Evolutionary conservation across 2,797 vertebrate genomes (phyloP).

Genomic region (Poeciliopsis turneri): DNA sequence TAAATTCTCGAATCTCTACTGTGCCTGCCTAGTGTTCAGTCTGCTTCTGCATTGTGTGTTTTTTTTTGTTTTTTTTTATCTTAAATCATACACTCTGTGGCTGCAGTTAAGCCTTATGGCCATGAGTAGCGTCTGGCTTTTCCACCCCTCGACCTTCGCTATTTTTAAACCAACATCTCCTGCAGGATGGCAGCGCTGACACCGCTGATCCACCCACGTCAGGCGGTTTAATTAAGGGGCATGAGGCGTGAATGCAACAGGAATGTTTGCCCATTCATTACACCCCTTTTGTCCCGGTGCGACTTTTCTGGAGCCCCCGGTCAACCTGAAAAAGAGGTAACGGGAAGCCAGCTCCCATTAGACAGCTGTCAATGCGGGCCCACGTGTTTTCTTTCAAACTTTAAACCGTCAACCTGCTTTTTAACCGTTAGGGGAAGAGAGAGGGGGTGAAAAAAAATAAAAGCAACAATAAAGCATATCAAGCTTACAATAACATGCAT

Average conservation of each 20-base stretch:
- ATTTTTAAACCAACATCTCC: conserved; percentile 55
- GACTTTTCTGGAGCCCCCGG: conserved; percentile 52
- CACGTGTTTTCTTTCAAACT: conserved; percentile 63
- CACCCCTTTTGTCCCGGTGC: conserved; percentile 35
- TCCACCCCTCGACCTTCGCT: conserved; percentile 30
- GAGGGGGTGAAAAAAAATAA: background rate
- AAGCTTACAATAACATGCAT: background rate
- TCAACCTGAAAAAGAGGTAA: conserved; percentile 34
- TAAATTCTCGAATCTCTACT: background rate
- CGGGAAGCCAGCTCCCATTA: conserved; percentile 28
- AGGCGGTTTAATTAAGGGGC: conserved; percentile 16
- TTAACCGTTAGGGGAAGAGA: background rate
- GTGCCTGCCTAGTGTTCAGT: background rate
- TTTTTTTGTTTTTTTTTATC: background rate
- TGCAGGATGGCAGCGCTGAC: conserved; percentile 6
- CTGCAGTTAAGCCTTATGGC: conserved; percentile 19
- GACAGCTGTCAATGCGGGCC: conserved; percentile 58
- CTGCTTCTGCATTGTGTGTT: background rate
- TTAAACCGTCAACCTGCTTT: conserved; percentile 9
- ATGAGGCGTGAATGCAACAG: conserved; percentile 38
- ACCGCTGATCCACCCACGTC: conserved; percentile 22
- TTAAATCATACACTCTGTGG: background rate
- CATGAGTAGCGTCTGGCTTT: conserved; percentile 14
- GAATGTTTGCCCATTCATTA: conserved; percentile 56
- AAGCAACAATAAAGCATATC: background rate